Evolutionary conservation across 2,888 invertebrate genomes (phyloP), one percentile per base, ranked within the genome.

Genomic region (Bembecia ichneumoniformis): DNA sequence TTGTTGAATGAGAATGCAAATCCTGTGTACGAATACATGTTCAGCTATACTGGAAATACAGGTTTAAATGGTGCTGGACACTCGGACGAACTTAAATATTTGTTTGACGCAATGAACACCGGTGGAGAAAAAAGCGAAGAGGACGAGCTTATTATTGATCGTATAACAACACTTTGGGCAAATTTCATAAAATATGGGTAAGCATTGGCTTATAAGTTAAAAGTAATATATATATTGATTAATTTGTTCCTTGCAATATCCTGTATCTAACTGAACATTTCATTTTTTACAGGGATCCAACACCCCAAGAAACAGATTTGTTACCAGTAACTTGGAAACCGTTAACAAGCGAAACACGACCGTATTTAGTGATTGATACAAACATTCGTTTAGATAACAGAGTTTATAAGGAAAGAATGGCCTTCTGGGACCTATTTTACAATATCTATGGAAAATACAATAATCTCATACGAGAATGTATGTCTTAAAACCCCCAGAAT

Each of bases 101-200:
- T 86, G n/a, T 86, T 82, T 48, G 63, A 75, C 13, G 51, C 64
- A 46, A 43, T 52, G 11, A 52, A 53, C 2, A 35, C 46, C 16
- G 51, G 55, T 20, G 48, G 55, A 3, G 57, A 55, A 47, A 60
- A 49, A 40, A 66, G 62, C 54, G 68, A 71, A 14, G 62, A 69
- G 13, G 77, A 77, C 46, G 62, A 73, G 54, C 47, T 77, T 3
- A 60, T 82, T 20, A 58, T 62, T 4, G 71, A 81, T 43, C 72
- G 76, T 11, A 66, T 84, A 14, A 71, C 75, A 13, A 70, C 68
- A 14, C 57, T 86, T 50, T 86, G 86, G 86, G 56, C 77, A 0
- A 84, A 86, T 57, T 86, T 86, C 49, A 69, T 86, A 3, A 86
- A 84, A 70, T 73, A 69, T 54, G 86, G 83, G 86, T 86, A 66